Percentiles rank a stretch among this genome's conserved stretches.
Evolutionary conservation across 2,113 vertebrate genomes (phyloP).

Genomic region (Hoplias malabaricus): DNA sequence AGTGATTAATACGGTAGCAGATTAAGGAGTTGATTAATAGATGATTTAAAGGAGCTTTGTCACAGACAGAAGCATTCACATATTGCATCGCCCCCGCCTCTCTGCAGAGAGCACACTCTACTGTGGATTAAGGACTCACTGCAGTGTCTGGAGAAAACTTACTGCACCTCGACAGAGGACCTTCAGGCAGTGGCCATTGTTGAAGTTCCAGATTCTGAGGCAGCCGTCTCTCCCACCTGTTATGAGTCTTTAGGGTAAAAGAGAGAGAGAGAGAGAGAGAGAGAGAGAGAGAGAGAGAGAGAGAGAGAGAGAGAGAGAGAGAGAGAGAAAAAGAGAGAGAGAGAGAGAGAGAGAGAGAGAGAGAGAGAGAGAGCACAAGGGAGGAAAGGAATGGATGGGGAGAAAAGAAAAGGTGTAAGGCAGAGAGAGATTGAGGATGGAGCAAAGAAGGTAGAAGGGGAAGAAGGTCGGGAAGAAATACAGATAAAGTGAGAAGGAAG

Average conservation of each 20-base stretch:
- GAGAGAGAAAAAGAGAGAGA: neutral
- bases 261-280: neutral
- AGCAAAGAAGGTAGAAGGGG: no score
- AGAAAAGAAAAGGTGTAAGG: neutral
- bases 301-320: neutral
- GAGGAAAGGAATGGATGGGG: no score
- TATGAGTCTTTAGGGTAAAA: constrained; percentile 64
- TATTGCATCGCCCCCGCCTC: neutral
- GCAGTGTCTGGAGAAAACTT: neutral
- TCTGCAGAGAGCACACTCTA: neutral
- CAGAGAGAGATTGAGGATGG: no score
- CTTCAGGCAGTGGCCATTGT: constrained; percentile 65
- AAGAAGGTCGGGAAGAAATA: no score
- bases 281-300: neutral
- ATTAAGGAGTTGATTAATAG: no score
- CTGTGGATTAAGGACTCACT: neutral
- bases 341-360: neutral
- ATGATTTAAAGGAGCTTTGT: neutral
- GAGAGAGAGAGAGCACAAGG: neutral
- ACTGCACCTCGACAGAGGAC: constrained; percentile 66
- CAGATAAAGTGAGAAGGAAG: no score
- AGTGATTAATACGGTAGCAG: neutral
- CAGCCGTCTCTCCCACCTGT: constrained; percentile 73
- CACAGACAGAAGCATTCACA: neutral
- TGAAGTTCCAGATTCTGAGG: constrained; percentile 77